Conservation (phyloP, 2,888 invertebrate species). For the Xylocampa areola region DNA sequence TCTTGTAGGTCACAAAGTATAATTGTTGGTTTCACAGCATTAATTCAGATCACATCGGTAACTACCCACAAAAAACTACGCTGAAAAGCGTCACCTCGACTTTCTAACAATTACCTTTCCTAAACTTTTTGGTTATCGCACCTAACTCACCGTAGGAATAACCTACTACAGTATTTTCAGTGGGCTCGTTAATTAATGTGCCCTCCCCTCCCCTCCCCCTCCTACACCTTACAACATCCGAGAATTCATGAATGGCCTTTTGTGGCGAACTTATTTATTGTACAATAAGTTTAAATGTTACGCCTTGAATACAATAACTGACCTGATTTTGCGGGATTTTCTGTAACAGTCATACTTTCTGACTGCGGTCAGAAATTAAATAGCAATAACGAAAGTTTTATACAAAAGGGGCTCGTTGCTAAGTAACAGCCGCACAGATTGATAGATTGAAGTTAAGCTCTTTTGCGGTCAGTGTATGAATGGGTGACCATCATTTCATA, state of each 20-base stretch:
- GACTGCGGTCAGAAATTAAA: background rate
- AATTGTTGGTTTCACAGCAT: too few species aligned
- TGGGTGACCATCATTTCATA: too few species aligned
- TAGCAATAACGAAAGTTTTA: background rate
- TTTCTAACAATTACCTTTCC: background rate
- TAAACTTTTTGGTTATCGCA: background rate
- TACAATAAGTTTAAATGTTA: conserved; percentile 3
- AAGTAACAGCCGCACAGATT: too few species aligned
- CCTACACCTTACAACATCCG: conserved; percentile 5
- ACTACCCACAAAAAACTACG: too few species aligned
- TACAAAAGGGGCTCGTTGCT: too few species aligned
- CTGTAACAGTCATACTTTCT: background rate
- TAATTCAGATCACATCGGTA: too few species aligned
- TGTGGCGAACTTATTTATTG: conserved; percentile 2
- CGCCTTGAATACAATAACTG: background rate
- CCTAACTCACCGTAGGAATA: background rate
- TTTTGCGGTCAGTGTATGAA: too few species aligned
- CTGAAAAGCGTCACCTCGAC: too few species aligned
- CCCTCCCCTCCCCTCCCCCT: background rate
- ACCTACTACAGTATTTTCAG: background rate
- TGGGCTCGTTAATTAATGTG: conserved; percentile 6
- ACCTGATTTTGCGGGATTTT: background rate
- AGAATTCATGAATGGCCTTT: conserved; percentile 1
- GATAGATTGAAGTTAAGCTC: too few species aligned
- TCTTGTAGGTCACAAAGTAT: too few species aligned